phyloP scores from a whole-genome alignment of 2,797 vertebrate genomes.

The Xiphorhynchus erythropygius region DNA sequence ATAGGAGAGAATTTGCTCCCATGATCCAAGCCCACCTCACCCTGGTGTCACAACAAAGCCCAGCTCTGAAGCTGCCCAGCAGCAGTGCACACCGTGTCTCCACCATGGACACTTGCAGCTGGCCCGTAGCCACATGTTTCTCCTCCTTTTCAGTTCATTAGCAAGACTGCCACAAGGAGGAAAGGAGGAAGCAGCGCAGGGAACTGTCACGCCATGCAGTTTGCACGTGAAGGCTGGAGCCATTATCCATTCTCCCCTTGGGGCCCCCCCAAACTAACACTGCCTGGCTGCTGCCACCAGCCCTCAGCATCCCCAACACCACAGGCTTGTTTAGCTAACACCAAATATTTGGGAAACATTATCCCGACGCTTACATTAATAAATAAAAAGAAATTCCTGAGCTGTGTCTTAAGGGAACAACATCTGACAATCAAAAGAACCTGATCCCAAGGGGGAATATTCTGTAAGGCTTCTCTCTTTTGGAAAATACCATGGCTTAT shows the following conservation, averaged over 20 bases:
- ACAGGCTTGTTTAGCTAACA: background rate
- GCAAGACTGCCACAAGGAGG: background rate
- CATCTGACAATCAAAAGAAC: background rate
- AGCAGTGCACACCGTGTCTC: background rate
- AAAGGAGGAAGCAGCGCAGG: background rate
- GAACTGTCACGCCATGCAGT: accelerated
- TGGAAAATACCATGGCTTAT: background rate
- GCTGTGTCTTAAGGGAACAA: background rate
- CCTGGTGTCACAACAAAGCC: background rate
- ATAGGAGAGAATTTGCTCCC: background rate
- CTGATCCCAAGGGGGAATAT: background rate
- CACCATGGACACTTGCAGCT: background rate
- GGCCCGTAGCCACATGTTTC: background rate
- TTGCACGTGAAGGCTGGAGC: background rate
- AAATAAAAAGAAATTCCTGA: slow-evolving; percentile 2
- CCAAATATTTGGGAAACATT: background rate
- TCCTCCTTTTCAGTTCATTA: background rate
- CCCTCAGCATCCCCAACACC: accelerated
- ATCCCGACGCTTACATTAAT: background rate
- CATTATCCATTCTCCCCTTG: accelerated
- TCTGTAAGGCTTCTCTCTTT: background rate
- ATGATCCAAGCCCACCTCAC: background rate
- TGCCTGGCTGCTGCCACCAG: accelerated
- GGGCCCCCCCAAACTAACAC: background rate
- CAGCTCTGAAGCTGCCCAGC: background rate